These are phyloP conservation scores for Eupithecia subfuscata DNA, from an alignment of 2,888 invertebrate species.

Conservation along the genomic window DNA sequence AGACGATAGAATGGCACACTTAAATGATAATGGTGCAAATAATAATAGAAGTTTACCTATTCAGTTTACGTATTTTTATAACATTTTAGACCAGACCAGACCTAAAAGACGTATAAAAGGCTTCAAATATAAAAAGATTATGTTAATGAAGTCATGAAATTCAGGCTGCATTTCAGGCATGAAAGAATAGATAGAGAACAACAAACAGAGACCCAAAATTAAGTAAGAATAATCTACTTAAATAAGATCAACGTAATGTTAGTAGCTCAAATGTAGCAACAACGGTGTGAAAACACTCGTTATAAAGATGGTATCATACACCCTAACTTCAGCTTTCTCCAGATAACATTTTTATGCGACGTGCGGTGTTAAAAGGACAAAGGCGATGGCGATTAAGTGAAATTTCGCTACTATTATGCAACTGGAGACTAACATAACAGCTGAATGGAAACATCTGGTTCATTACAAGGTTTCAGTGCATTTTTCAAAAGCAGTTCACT, in stretches of 20 bases:
- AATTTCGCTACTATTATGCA: slow-evolving; percentile 50
- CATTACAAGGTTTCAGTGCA: not conserved
- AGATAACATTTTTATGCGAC: slow-evolving; percentile 65
- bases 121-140: not conserved
- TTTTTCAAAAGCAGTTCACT: not conserved
- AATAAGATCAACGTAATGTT: not conserved
- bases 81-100: not conserved
- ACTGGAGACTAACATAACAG: slow-evolving; percentile 29
- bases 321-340: slow-evolving; percentile 67
- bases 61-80: not conserved
- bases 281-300: slow-evolving; percentile 44
- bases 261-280: slow-evolving; percentile 8
- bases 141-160: no score
- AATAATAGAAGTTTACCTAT: not conserved
- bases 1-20: not conserved
- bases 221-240: not conserved
- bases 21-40: no score
- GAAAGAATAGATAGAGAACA: not conserved
- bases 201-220: not conserved
- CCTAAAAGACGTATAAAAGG: not conserved
- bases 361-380: slow-evolving; percentile 60
- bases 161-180: not conserved
- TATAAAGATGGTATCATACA: slow-evolving; percentile 42
- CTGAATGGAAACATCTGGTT: slow-evolving; percentile 18
- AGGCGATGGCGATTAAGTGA: slow-evolving; percentile 54